phyloP scores from a whole-genome alignment of 2,113 vertebrate species.

The Trogon melanurus region DNA sequence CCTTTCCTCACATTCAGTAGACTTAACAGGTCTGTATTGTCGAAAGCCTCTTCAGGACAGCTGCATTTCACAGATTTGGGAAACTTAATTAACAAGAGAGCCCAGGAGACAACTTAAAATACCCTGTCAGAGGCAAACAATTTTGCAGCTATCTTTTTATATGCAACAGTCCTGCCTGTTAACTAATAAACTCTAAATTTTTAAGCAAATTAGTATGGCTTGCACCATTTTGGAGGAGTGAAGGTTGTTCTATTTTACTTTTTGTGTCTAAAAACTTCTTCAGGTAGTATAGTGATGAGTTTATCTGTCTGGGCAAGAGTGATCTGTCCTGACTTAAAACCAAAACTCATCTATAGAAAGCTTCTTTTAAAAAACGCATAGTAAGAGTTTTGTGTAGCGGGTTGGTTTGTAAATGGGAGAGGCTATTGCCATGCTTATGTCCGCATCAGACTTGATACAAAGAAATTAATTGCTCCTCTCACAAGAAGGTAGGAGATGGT shows the following conservation, averaged over 20 bases:
- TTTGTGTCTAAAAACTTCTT: not conserved
- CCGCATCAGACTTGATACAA: not conserved
- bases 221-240: not conserved
- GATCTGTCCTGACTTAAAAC: not conserved
- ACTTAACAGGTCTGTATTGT: not conserved
- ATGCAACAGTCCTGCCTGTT: not conserved
- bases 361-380: not conserved
- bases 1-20: not conserved
- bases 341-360: not conserved
- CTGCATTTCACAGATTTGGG: not conserved
- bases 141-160: not conserved
- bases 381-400: not conserved
- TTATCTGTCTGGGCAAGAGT: not conserved
- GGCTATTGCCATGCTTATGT: accelerated
- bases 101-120: not conserved
- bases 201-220: not conserved
- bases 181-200: not conserved
- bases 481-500: not conserved
- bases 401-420: not conserved
- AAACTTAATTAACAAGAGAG: not conserved
- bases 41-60: not conserved
- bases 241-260: not conserved
- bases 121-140: not conserved
- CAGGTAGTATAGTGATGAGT: not conserved
- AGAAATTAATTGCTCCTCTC: not conserved